These are phyloP conservation scores for Lethrus apterus DNA, from an alignment of 1,140 invertebrate genomes.

Conservation along the genomic window DNA sequence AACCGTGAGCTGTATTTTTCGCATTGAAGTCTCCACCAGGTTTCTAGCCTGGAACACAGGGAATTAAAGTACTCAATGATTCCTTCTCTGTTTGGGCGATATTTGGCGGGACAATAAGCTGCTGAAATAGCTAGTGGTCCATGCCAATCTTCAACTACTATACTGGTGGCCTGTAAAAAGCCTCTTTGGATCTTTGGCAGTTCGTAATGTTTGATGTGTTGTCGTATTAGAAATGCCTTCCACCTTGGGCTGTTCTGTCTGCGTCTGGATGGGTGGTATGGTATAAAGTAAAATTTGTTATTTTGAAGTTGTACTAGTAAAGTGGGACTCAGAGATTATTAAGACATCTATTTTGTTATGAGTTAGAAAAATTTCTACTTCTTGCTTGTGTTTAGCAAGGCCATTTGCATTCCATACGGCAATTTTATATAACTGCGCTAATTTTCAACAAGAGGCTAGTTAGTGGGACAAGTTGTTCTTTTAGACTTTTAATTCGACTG, in stretches of 20 bases:
- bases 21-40: background rate
- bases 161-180: background rate
- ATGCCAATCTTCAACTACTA: no score
- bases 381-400: background rate
- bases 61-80: background rate
- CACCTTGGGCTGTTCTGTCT: background rate
- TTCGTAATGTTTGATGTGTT: constrained; percentile 6
- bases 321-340: background rate
- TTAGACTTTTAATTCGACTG: background rate
- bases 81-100: constrained; percentile 1
- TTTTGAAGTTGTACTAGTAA: constrained; percentile 1
- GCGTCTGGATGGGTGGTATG: background rate
- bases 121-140: no score
- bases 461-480: constrained; percentile 3
- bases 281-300: background rate
- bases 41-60: background rate
- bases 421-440: background rate
- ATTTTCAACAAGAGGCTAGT: background rate
- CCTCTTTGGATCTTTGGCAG: background rate
- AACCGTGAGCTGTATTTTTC: background rate
- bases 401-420: background rate
- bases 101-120: no score
- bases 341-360: background rate
- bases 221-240: background rate
- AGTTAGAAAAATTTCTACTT: background rate